Base-by-base conservation (phyloP, 2,113 vertebrate species). In the Hippolais icterina region DNA sequence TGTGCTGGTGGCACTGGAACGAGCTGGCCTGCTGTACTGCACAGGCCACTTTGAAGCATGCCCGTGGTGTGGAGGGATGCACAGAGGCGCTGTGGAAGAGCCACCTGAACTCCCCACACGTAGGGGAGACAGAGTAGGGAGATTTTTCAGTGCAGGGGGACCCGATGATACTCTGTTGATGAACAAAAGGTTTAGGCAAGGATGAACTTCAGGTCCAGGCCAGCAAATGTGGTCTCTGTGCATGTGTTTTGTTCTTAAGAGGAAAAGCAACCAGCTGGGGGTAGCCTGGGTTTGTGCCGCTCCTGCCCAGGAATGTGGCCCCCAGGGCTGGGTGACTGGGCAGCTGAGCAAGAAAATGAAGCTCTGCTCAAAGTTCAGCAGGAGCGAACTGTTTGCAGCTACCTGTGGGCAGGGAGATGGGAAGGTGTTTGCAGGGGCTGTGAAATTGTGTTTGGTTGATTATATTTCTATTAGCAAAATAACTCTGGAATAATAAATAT, bases 11-110 rank as follows among this genome's bases (percentile, higher is more conserved):
- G 53, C 53, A n/a, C 47, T 44, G 83, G 61, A 47, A 35, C 23
- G 60, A 76, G 7, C 47, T 33, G 52, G 31, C 35, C 25, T 88
- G 35, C 44, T 19, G 5, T 37, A 8, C 23, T 2, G 2, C 3
- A 3, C 15, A 54, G 68, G 35, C 39, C 59, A 44, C 31, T 4
- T 0, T 28, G 66, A 2, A 1, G 31, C 0, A 0, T 77, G 59
- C 68, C 35, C 0, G 0, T 0, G 17, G 16, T 27, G 24, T 21
- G 42, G 5, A 27, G 44, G n/a, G n/a, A 53, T 2, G 5, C 16
- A 2, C 25, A 20, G 60, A 57, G 29, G 19, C 50, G 10, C 47
- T 46, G 60, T 35, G 64, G 12, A 64, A 12, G 65, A 66, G 86
- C 42, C 53, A 15, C 71, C 28, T 49, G 53, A 82, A 23, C 46